phyloP scores from a whole-genome alignment of 1,140 invertebrate genomes.

The Nilaparvata lugens region DNA sequence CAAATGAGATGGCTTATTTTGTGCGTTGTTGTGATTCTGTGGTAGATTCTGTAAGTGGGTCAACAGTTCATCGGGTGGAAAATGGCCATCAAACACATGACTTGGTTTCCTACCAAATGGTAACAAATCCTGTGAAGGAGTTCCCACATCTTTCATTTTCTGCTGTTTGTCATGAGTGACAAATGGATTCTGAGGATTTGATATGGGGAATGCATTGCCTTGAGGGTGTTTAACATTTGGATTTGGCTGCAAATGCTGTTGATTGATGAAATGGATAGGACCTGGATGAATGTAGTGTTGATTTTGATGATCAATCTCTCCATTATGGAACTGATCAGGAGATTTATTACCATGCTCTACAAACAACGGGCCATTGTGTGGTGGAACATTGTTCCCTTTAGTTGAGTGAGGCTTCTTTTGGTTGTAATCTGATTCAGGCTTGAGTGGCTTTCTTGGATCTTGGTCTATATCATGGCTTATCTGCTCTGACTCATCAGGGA shows the following conservation, averaged over 20 bases:
- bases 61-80: constrained; percentile 1
- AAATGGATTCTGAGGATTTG: constrained; percentile 10
- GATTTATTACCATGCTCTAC: neutral
- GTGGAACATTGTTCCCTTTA: no score
- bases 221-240: neutral
- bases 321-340: neutral
- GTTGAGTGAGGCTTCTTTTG: no score
- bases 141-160: no score
- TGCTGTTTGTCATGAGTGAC: neutral
- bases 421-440: no score
- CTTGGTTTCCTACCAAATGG: no score
- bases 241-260: neutral
- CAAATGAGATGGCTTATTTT: constrained; percentile 2
- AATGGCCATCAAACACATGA: neutral
- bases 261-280: constrained; percentile 6
- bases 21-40: constrained; percentile 5
- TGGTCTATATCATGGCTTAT: no score
- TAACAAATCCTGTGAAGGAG: no score
- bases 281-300: neutral
- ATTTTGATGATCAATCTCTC: neutral
- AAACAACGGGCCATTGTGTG: neutral
- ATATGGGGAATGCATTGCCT: neutral
- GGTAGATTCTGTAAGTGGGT: constrained; percentile 8
- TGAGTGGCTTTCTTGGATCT: no score
- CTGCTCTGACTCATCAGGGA: no score